Percentiles rank a stretch among this genome's conserved stretches.
phyloP scores from a whole-genome alignment of 2,888 invertebrate genomes.

The Biston betularia region DNA sequence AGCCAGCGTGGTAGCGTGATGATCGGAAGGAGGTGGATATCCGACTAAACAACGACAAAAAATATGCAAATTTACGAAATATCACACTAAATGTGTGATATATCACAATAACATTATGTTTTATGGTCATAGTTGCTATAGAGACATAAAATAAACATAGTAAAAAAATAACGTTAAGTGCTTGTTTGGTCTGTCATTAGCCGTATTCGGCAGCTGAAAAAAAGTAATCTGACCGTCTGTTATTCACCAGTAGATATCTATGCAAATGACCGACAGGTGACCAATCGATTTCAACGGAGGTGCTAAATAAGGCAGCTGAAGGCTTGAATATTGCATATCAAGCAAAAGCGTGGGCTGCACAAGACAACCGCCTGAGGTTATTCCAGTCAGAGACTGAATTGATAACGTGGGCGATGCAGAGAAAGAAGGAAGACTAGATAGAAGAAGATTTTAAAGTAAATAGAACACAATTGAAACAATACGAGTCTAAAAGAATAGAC shows the following conservation, averaged over 20 bases:
- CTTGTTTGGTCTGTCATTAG: constrained; percentile 16
- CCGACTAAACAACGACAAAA: constrained; percentile 3
- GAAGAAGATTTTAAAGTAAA: constrained; percentile 52
- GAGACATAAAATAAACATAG: constrained; percentile 7
- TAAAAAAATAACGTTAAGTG: not conserved
- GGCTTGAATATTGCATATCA: constrained; percentile 67
- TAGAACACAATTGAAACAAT: constrained; percentile 47
- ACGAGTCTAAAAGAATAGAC: constrained; percentile 7
- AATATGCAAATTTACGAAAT: not conserved
- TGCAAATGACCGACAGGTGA: constrained; percentile 45
- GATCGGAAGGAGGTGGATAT: constrained; percentile 37
- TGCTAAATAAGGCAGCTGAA: constrained; percentile 61
- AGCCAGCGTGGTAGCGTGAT: constrained; percentile 32
- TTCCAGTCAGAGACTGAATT: constrained; percentile 47
- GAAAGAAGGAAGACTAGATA: constrained; percentile 40
- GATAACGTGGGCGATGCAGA: constrained; percentile 53
- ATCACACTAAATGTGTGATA: not conserved
- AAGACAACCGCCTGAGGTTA: constrained; percentile 44
- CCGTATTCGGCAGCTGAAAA: constrained; percentile 57
- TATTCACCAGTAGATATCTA: constrained; percentile 53
- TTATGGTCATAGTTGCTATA: not conserved
- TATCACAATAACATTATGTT: not conserved
- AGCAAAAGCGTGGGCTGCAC: constrained; percentile 65
- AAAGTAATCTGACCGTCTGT: constrained; percentile 51
- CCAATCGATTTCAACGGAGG: constrained; percentile 51